Evolutionary conservation across 2,113 vertebrate species (phyloP), one percentile per base, ranked within the genome.

Genomic region (Phyllopteryx taeniolatus): DNA sequence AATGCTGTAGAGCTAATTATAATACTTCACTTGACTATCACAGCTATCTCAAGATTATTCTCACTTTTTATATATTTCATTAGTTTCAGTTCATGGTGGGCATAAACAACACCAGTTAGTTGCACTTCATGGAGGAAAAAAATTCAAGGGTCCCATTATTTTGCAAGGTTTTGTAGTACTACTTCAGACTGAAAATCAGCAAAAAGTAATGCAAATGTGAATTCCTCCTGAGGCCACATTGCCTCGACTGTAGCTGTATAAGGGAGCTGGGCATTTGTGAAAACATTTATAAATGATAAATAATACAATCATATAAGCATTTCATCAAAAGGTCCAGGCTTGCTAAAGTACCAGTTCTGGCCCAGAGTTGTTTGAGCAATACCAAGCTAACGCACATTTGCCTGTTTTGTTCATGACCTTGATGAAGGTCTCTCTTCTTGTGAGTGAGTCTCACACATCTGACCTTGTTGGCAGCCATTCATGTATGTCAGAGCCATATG

Each of bases 401-500:
- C 69, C 81, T 33, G 57, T 62, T 76, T 79, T 9, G 54, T 75
- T 53, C 1, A 1, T 78, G 81, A 85, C 90, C 87, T 90, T 87
- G 85, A 47, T 33, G 79, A 86, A 90, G 79, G 88, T 86, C 83
- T 73, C 61, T 27, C 44, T 74, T 79, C 73, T 86, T 72, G 82
- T 81, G 68, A 85, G 67, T 0, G 47, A 61, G 75, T 71, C 77
- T 83, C 76, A 20, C 81, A 85, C 75, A 73, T 82, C 44, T 83
- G 82, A 89, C 87, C 80, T 73, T 56, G 60, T 73, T 88, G 87
- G 85, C 76, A 82, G 74, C 44, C 78, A 9, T 43, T 82, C 87
- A 84, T 84, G 87, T 85, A 88, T 87, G 82, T 79, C 87, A 66
- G 69, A 65, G 47, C 90, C 87, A 84, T 90, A 86, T 89, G 89